Conservation (phyloP, 2,888 invertebrate genomes). For the Druceiella hillmani region DNA sequence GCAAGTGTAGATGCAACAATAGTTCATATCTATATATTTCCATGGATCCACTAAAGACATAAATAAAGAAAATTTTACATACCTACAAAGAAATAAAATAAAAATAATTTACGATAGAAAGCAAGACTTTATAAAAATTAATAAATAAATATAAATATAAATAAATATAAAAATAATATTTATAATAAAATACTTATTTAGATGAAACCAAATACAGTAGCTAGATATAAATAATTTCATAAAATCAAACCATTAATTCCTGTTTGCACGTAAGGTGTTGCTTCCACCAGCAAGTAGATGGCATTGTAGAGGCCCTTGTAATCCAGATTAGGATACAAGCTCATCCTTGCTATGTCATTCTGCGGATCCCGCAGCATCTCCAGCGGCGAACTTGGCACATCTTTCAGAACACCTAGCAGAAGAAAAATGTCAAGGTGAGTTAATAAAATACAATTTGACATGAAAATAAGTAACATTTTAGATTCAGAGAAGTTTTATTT, state of each 20-base stretch:
- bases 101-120: slow-evolving; percentile 10
- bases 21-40: too few relatives aligned
- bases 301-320: slow-evolving; percentile 95
- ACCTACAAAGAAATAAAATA: slow-evolving; percentile 8
- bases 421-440: too few relatives aligned
- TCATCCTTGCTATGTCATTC: slow-evolving; percentile 80
- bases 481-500: too few relatives aligned
- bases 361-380: slow-evolving; percentile 86
- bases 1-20: too few relatives aligned
- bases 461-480: too few relatives aligned
- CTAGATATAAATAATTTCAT: slow-evolving; percentile 17
- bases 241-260: slow-evolving; percentile 68
- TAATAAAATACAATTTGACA: too few relatives aligned
- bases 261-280: slow-evolving; percentile 86
- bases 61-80: slow-evolving; percentile 5
- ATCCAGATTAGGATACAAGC: slow-evolving; percentile 92
- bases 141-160: neutral
- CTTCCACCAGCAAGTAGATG: slow-evolving; percentile 84
- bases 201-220: slow-evolving; percentile 17
- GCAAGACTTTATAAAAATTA: neutral
- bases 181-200: slow-evolving; percentile 3
- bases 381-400: slow-evolving; percentile 89
- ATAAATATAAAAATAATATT: neutral
- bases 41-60: too few relatives aligned
- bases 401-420: slow-evolving; percentile 84